Base-by-base conservation (phyloP, 2,113 vertebrate species). In the Lota lota region DNA sequence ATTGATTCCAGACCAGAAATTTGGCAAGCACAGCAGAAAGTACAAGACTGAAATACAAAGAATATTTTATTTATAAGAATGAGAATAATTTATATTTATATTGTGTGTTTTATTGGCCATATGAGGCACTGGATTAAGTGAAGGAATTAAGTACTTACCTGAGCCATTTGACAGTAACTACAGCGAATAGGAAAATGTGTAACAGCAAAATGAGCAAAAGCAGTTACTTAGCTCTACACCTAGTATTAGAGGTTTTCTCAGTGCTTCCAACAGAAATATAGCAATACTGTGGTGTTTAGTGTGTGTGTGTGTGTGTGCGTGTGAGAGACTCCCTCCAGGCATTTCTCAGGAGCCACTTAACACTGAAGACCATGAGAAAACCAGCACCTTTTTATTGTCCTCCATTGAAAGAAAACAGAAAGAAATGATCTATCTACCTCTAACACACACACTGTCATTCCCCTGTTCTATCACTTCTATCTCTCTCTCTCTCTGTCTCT, bases 261-360 rank as follows among this genome's bases (percentile, higher is more conserved):
- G 40, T 10, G 40, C 40, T 47, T 28, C 6, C 1, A 28, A 28
- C 28, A 28, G 4, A 28, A 28, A 28, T 28, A 5, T 28, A 28
- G 28, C 28, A 28, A 28, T 28, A 28, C 54, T 1, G 1, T 33
- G 70, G 16, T 50, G 7, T 68, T 28, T 54, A 1, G 3, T 51
- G 59, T 72, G 51, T 36, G 18, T 57, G 56, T 2, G 22, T 70
- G 21, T 61, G n/a, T 62, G 56, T 72, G 53, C 36, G 63, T 67
- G 50, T 58, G 18, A 21, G 4, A 14, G 10, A 22, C 58, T 14
- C 62, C 60, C 66, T 64, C 59, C 62, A 51, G 67, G 62, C 65
- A 66, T 85, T 70, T 84, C 75, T 85, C 80, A 83, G 69, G 69
- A 75, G 63, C 72, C 74, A 75, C 78, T 85, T 79, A 82, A 77